These are phyloP conservation scores for Paedocypris micromegethes DNA, from an alignment of 2,797 vertebrate genomes.

Conservation along the genomic window DNA sequence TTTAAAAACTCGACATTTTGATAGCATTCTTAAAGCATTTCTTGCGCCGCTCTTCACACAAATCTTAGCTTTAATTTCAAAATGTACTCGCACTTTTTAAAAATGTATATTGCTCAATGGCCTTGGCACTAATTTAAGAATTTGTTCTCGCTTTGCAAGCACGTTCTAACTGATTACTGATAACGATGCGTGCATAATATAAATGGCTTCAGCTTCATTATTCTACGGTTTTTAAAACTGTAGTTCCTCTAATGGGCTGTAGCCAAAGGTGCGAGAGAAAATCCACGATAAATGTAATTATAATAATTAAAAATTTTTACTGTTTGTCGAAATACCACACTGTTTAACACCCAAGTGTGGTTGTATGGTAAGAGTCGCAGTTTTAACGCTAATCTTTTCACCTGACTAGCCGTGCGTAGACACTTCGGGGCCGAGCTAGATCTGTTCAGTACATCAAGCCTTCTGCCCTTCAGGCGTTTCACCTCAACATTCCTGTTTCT, in stretches of 20 bases:
- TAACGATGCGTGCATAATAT: slow-evolving; percentile 44
- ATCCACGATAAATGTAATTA: not conserved
- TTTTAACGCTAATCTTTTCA: slow-evolving; percentile 35
- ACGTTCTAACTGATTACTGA: slow-evolving; percentile 42
- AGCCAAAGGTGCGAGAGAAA: slow-evolving; percentile 21
- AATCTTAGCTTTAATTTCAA: too few species aligned
- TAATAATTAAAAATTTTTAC: not conserved
- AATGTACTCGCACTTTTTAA: too few species aligned
- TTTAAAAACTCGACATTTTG: too few species aligned
- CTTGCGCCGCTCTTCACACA: too few species aligned
- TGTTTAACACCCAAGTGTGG: slow-evolving; percentile 16
- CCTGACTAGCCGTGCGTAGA: slow-evolving; percentile 29
- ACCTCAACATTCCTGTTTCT: slow-evolving; percentile 49
- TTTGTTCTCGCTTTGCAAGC: slow-evolving; percentile 15
- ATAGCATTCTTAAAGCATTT: too few species aligned
- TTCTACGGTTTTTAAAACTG: slow-evolving; percentile 36
- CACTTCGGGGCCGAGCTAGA: slow-evolving; percentile 22
- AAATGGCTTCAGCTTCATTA: slow-evolving; percentile 40
- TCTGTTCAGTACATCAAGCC: slow-evolving; percentile 28
- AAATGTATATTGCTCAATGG: slow-evolving; percentile 30
- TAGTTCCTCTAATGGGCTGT: not conserved
- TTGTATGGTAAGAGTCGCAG: slow-evolving; percentile 27
- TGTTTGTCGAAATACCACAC: not conserved
- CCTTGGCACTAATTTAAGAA: slow-evolving; percentile 30
- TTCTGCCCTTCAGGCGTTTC: slow-evolving; percentile 41